Base-by-base conservation (phyloP, 2,113 vertebrate genomes). In the Chascanopsetta lugubris region DNA sequence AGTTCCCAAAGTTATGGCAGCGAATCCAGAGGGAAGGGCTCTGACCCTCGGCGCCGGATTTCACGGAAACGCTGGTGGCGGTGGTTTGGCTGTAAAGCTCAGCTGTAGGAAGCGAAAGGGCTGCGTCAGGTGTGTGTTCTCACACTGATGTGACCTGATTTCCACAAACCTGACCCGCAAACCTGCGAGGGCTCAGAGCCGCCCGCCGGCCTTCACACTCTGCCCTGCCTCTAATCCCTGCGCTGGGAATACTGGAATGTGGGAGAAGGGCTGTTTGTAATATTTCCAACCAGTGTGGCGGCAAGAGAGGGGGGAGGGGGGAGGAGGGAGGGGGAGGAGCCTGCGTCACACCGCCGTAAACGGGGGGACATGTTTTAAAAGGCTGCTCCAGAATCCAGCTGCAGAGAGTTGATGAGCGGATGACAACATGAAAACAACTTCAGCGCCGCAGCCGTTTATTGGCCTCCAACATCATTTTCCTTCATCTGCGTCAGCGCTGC, bases 181-280 rank as follows among this genome's bases (percentile, higher is more conserved):
- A 49, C 7, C 60, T 46, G 24, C 5, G 47, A 32, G 55, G 22
- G 5, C 12, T 6, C 8, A n/a, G 17, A 9, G 9, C 6, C 24
- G 54, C 38, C 38, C 36, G 57, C 51, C 6, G 26, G 42, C 1
- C 78, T 64, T 70, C 73, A 55, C 48, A 61, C 51, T 24, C 38
- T 57, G 25, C 24, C 54, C 47, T 51, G 50, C 2, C 9, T 53
- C n/a, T 64, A 57, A 76, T 75, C 60, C 51, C 54, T 8, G 10
- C 43, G 26, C 7, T 58, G 77, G 79, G 77, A 83, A 67, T 46
- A 25, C 40, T 59, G 74, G 79, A 80, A 85, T 84, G 79, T 73
- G 48, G 56, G 53, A 49, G 38, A 46, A 22, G 30, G 24, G 12
- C 20, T 61, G 25, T 61, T 82, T 55, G 17, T 55, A 22, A 4